Evolutionary conservation across 1,140 invertebrate species (phyloP), one percentile per base, ranked within the genome.

Genomic region (Antheraea mylitta): DNA sequence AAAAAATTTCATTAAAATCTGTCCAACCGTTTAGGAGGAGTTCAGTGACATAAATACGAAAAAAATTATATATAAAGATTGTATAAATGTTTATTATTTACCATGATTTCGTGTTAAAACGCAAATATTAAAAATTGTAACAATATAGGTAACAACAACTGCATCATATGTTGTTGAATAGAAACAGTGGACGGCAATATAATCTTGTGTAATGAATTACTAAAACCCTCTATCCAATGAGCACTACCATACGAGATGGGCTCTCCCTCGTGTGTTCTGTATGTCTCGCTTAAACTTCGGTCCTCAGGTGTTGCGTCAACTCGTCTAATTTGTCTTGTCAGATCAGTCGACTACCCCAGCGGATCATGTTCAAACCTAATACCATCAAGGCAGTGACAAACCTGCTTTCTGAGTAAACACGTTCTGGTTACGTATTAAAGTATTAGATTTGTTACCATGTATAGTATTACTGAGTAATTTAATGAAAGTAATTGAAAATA

Each of bases 281-380:
- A 64, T 38, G 37, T 64, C 13, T 13, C 62, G 5, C 37, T 18
- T 7, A 13, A 19, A 42, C 62, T n/a, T 53, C 63, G 48, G 53
- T 59, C n/a, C 65, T 66, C 65, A 66, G 65, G 65, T 66, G 65
- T 58, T 45, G 30, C 48, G 48, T 36, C 53, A 53, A 53, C 22
- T 66, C 30, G 65, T 59, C 65, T 59, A 66, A 66, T 66, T 59
- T 59, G 30, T 66, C 65, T 58, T 59, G 65, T 66, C 65, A 66
- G 65, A 66, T 66, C 65, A 66, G 7, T 11, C 48, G 53, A 66
- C 65, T 53, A 58, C 64, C 45, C 64, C 16, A 30, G 11, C 65
- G 58, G 65, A 59, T 66, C 65, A 66, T 59, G 65, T 38, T 66
- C 36, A 59, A 59, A 66, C 38, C 64, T 42, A 53, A 53, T 53